Evolutionary conservation across 2,888 invertebrate genomes (phyloP), one percentile per base, ranked within the genome.

Genomic region (Pristionchus mayeri): DNA sequence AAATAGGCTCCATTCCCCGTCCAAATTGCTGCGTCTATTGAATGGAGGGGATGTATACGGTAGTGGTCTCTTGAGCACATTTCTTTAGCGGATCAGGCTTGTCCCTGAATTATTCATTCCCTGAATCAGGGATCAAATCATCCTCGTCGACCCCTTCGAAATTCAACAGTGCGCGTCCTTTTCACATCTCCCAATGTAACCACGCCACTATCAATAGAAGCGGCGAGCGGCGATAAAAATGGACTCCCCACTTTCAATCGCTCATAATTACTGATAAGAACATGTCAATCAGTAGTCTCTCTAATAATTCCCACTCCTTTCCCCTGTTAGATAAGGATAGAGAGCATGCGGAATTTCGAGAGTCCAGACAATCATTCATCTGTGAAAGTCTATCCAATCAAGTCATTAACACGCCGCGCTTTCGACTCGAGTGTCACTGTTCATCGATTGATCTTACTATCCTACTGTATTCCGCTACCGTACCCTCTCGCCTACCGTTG

Each of bases 1-100:
- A 71, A 71, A 71, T 71, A 71, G 71, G 71, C 71, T 71, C 71
- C 71, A 71, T 71, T 71, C 63, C 71, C 24, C 40, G 21, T 40
- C 71, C 71, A 71, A 71, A 71, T 71, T 71, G 71, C 71, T 44
- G 71, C 71, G 40, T 63, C 71, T 37, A 37, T 71, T 44, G n/a
- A 71, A 40, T 71, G 40, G 67, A 67, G 67, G 21, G 9, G 3
- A 16, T 27, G 21, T 37, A n/a, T 71, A 71, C 71, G 71, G 71
- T 71, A 71, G 71, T n/a, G 4, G n/a, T 7, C 16, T 13, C 60
- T 54, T 54, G n/a, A n/a, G n/a, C n/a, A n/a, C n/a, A n/a, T n/a
- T n/a, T n/a, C n/a, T n/a, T n/a, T n/a, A n/a, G n/a, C n/a, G n/a
- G n/a, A n/a, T n/a, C n/a, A n/a, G n/a, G n/a, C n/a, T n/a, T n/a